A percentile compares a stretch with the other conserved stretches of the same genome.
Evolutionary conservation across 2,888 invertebrate species (phyloP).

Genomic region (Agonum fuliginosum): DNA sequence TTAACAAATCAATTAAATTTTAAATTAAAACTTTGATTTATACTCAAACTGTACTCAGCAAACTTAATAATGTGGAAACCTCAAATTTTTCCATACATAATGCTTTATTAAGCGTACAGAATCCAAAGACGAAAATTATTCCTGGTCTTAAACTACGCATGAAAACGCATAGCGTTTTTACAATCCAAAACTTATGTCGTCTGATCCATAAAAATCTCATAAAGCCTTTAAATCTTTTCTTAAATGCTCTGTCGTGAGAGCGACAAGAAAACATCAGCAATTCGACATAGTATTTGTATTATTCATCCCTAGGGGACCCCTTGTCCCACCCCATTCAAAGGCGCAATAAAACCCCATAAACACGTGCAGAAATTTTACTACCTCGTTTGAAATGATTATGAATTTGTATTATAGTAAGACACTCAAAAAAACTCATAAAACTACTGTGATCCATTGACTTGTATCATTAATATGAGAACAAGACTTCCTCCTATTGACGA

Average conservation of each 20-base stretch:
- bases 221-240: constrained; percentile 39
- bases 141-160: constrained; percentile 34
- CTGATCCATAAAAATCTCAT: constrained; percentile 52
- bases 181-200: constrained; percentile 38
- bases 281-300: constrained; percentile 39
- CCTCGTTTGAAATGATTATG: constrained; percentile 48
- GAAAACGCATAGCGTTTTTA: constrained; percentile 31
- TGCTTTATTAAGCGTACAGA: constrained; percentile 45
- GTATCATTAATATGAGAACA: constrained; percentile 50
- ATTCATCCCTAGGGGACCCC: constrained; percentile 18
- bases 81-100: constrained; percentile 10
- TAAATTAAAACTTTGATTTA: constrained; percentile 25
- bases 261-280: constrained; percentile 3
- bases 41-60: neutral
- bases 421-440: constrained; percentile 56
- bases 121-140: constrained; percentile 36
- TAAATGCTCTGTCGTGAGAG: constrained; percentile 43
- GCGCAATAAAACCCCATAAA: constrained; percentile 44
- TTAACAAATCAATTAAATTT: neutral
- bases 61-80: constrained; percentile 41
- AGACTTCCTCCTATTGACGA: constrained; percentile 11
- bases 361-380: constrained; percentile 56
- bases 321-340: neutral
- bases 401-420: constrained; percentile 54
- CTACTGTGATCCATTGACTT: constrained; percentile 53